Conservation (phyloP, 2,888 invertebrate genomes). For the Hetaerina titia region DNA sequence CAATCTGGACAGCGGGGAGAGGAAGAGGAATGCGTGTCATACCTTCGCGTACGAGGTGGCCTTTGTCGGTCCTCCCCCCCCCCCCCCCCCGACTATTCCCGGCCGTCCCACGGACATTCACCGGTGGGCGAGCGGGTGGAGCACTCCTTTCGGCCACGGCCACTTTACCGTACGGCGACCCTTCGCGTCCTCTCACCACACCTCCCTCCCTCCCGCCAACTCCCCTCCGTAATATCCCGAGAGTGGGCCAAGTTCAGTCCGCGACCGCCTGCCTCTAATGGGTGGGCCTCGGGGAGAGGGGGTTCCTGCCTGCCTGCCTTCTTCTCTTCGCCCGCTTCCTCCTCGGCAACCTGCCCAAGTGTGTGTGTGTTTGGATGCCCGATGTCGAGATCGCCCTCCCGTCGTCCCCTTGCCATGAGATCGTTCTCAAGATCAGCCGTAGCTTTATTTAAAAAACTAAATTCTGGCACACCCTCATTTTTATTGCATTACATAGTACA, state of each 20-base stretch:
- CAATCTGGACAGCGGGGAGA: too few relatives aligned
- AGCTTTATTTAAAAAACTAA: background rate
- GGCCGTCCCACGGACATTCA: background rate
- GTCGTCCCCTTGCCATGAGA: background rate
- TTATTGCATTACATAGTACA: too few relatives aligned
- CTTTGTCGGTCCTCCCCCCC: background rate
- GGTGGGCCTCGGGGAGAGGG: background rate
- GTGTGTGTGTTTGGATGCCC: background rate
- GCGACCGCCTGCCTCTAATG: background rate
- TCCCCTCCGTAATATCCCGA: background rate
- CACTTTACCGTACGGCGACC: conserved; percentile 35
- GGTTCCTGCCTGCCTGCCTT: background rate
- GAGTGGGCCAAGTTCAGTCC: conserved; percentile 32
- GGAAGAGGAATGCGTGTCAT: background rate
- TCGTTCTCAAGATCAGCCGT: background rate
- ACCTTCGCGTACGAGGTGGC: background rate
- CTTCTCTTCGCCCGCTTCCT: background rate
- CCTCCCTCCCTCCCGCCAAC: background rate
- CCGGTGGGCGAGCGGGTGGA: background rate
- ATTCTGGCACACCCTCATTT: background rate
- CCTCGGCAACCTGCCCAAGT: background rate
- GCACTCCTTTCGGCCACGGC: background rate
- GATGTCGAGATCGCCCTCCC: background rate
- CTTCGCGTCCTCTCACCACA: background rate
- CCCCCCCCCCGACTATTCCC: background rate